Conservation (phyloP, 2,888 invertebrate genomes). For the Pollenia angustigena region DNA sequence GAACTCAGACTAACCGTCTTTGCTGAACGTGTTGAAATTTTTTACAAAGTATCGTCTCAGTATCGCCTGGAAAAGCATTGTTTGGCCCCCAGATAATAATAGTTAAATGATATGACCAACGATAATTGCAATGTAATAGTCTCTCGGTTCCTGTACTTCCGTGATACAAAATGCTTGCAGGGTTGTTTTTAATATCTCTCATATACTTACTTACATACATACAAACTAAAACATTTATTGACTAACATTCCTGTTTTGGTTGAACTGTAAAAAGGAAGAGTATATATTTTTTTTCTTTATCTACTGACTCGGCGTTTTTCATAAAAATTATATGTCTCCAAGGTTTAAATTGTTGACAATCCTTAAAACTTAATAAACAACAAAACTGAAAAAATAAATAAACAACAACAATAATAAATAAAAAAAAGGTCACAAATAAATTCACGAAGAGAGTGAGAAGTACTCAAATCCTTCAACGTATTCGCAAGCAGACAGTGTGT, state of each 20-base stretch:
- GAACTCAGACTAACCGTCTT: too few species aligned
- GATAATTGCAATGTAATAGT: too few species aligned
- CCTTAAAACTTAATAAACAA: neutral
- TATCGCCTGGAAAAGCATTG: too few species aligned
- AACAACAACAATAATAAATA: constrained; percentile 6
- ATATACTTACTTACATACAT: neutral
- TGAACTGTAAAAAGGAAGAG: constrained; percentile 28
- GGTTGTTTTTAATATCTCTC: neutral
- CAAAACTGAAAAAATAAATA: constrained; percentile 1
- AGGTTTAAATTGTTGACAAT: constrained; percentile 38
- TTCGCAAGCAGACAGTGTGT: too few species aligned
- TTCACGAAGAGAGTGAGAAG: too few species aligned
- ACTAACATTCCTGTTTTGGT: neutral
- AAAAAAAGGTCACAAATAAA: constrained; percentile 19
- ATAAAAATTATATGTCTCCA: constrained; percentile 16
- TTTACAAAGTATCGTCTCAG: too few species aligned
- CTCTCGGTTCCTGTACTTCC: too few species aligned
- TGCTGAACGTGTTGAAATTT: too few species aligned
- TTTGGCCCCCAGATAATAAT: too few species aligned
- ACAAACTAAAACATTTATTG: neutral
- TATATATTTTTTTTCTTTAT: constrained; percentile 55
- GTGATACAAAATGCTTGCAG: too few species aligned
- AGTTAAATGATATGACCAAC: too few species aligned
- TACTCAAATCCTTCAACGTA: too few species aligned
- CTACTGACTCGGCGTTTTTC: constrained; percentile 61